phyloP scores from a whole-genome alignment of 2,113 vertebrate genomes.

The Urocolius indicus region DNA sequence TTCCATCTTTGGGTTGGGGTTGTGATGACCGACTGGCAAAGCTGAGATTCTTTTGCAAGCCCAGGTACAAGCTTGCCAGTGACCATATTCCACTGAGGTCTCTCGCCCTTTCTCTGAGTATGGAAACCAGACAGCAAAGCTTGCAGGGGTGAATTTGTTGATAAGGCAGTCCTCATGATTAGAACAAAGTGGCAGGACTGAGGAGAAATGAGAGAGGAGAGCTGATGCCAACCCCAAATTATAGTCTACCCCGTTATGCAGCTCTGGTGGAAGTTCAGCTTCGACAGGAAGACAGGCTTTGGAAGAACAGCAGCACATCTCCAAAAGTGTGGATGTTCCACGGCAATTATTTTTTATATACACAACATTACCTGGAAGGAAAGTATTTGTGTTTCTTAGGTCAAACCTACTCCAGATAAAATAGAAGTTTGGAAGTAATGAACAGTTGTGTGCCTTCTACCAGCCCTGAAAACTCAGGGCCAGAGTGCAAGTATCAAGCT shows the following conservation, averaged over 20 bases:
- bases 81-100: neutral
- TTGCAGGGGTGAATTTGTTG: neutral
- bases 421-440: neutral
- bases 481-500: neutral
- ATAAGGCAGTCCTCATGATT: neutral
- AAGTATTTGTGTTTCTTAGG: neutral
- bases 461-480: neutral
- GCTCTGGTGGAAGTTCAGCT: neutral
- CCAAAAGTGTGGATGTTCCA: neutral
- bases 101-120: fast-evolving
- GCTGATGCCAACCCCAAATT: neutral
- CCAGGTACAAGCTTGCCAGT: fast-evolving
- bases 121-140: neutral
- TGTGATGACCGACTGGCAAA: fast-evolving
- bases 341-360: neutral
- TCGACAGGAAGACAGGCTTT: neutral
- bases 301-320: neutral
- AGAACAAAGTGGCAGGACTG: neutral
- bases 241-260: neutral
- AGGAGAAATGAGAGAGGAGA: neutral
- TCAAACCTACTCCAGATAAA: neutral
- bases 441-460: neutral
- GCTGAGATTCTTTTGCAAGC: neutral
- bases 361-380: neutral
- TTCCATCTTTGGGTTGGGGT: neutral